Percentiles rank a stretch among this genome's conserved stretches.
These are phyloP conservation scores for Trachemys scripta DNA, from an alignment of 2,113 vertebrate genomes.

Conservation along the genomic window DNA sequence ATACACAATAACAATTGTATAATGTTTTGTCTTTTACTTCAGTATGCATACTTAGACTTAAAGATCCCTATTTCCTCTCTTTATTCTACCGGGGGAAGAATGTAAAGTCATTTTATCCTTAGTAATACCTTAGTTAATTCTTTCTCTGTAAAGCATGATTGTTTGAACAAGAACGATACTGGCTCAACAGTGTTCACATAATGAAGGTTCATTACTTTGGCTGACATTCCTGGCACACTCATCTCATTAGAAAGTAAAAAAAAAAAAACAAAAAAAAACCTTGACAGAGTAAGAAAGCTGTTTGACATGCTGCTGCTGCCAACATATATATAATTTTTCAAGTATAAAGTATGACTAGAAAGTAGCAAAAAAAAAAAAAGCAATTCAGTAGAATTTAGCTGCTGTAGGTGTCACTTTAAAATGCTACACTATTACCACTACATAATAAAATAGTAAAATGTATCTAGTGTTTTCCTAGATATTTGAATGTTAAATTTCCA, in stretches of 20 bases:
- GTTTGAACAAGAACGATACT: constrained; percentile 4
- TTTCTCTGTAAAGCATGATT: constrained; percentile 24
- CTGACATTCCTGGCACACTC: constrained; percentile 28
- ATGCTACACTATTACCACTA: neutral
- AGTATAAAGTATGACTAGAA: neutral
- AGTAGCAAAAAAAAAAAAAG: constrained; percentile 29
- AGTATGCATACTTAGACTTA: neutral
- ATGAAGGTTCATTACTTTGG: constrained; percentile 18
- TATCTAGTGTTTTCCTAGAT: neutral
- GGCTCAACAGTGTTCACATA: neutral
- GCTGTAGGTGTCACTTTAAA: constrained; percentile 27
- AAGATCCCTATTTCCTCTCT: neutral
- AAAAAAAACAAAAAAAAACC: constrained; percentile 30
- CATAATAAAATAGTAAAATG: neutral
- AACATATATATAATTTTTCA: constrained; percentile 22
- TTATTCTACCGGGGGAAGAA: neutral
- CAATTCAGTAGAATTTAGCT: neutral
- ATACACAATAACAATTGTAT: neutral
- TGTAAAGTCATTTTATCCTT: neutral
- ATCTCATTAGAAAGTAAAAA: constrained; percentile 34
- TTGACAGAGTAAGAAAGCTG: constrained; percentile 18
- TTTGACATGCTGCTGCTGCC: constrained; percentile 20
- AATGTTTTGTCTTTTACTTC: neutral
- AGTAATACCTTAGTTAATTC: neutral
- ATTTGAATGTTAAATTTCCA: neutral